These are phyloP conservation scores for Phragmatobia fuliginosa DNA, from an alignment of 2,888 invertebrate genomes.

Conservation along the genomic window DNA sequence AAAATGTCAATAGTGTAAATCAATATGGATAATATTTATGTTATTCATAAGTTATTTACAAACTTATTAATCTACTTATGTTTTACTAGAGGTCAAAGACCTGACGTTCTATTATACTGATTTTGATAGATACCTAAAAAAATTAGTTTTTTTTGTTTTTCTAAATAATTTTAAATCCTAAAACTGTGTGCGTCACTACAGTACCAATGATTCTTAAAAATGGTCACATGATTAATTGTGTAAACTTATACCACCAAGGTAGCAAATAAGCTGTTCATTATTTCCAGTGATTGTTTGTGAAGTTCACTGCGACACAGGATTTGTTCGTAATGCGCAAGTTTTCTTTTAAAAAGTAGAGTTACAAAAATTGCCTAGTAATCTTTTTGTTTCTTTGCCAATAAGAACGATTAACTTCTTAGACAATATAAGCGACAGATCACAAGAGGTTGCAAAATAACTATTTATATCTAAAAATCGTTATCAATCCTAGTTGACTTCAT, in stretches of 20 bases:
- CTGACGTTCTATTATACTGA: neutral
- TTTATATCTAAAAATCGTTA: neutral
- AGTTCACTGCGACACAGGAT: too few species aligned
- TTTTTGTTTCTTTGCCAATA: neutral
- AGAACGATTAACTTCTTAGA: neutral
- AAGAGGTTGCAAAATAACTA: neutral
- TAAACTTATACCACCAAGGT: neutral
- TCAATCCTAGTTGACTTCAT: neutral
- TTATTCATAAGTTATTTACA: neutral
- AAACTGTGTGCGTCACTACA: neutral
- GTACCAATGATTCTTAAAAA: neutral
- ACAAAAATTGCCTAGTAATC: too few species aligned
- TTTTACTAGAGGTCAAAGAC: neutral
- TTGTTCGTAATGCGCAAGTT: too few species aligned
- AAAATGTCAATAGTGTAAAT: neutral
- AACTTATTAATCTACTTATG: neutral
- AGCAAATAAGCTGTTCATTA: neutral
- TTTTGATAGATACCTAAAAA: neutral
- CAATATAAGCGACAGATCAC: neutral
- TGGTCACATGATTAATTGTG: neutral
- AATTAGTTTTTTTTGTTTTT: neutral
- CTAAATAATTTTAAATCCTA: neutral
- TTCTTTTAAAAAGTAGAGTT: too few species aligned
- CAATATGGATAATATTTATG: neutral
- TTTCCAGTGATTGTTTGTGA: too few species aligned